Evolutionary conservation across 2,888 invertebrate species (phyloP).

Genomic region (Pollenia angustigena): DNA sequence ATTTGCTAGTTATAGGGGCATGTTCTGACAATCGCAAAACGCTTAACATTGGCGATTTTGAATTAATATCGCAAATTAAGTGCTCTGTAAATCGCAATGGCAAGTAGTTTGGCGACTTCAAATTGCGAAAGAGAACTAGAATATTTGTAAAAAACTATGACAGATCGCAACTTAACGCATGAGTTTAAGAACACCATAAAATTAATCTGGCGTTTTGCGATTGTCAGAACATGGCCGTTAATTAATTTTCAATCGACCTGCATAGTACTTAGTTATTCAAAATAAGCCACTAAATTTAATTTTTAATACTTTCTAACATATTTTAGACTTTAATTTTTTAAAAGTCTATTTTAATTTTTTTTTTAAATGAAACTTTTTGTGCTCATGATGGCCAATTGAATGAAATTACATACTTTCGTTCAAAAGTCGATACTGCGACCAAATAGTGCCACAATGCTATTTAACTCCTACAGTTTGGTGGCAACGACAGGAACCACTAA

Average conservation of each 20-base stretch:
- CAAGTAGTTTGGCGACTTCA: too few species aligned
- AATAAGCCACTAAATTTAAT: slow-evolving; percentile 4
- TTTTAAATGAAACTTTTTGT: slow-evolving; percentile 22
- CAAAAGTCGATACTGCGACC: slow-evolving; percentile 22
- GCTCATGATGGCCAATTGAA: slow-evolving; percentile 55
- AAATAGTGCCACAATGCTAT: slow-evolving; percentile 34
- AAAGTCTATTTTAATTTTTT: slow-evolving; percentile 36
- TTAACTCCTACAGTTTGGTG: slow-evolving; percentile 55
- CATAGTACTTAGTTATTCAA: neutral
- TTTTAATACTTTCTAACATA: slow-evolving; percentile 59
- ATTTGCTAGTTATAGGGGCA: too few species aligned
- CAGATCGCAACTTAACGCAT: too few species aligned
- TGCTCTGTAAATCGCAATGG: too few species aligned
- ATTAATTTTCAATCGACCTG: slow-evolving; percentile 1
- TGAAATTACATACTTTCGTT: slow-evolving; percentile 57
- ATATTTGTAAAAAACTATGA: too few species aligned
- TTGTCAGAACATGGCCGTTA: too few species aligned
- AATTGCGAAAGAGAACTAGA: too few species aligned
- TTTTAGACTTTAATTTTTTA: slow-evolving; percentile 42
- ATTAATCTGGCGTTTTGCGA: too few species aligned
- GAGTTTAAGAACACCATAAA: too few species aligned
- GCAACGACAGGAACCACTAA: slow-evolving; percentile 43
- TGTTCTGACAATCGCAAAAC: too few species aligned
- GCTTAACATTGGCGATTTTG: too few species aligned
- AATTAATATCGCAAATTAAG: too few species aligned